These are phyloP conservation scores for Morus bassanus DNA, from an alignment of 2,797 vertebrate species.

Conservation along the genomic window DNA sequence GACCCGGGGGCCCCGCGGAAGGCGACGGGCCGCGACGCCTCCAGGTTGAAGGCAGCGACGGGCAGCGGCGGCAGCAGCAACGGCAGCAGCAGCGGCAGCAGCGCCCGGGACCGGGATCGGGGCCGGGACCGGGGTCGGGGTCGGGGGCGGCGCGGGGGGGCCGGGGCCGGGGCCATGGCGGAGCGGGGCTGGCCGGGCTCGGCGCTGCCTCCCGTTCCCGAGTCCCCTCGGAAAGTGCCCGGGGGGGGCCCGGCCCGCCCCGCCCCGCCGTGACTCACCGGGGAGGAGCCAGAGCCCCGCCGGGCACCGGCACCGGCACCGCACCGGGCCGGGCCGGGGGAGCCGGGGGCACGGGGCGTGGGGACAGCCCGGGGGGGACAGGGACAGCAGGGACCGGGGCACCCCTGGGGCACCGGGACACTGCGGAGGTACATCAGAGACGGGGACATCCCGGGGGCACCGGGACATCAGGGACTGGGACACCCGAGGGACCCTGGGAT, in stretches of 20 bases:
- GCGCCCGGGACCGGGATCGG: neutral
- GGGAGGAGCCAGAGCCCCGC: neutral
- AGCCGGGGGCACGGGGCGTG: neutral
- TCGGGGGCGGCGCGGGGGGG: neutral
- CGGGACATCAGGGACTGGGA: neutral
- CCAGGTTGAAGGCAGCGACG: neutral
- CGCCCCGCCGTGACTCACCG: conserved; percentile 3
- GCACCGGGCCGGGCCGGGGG: neutral
- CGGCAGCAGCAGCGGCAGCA: neutral
- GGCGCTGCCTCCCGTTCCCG: neutral
- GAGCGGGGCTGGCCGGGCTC: neutral
- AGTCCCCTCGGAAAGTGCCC: neutral
- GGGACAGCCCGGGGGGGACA: neutral
- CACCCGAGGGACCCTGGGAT: neutral
- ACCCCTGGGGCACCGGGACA: neutral
- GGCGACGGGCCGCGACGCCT: conserved; percentile 74
- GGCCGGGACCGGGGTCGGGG: no score
- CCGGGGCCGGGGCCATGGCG: neutral
- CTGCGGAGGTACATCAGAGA: no score
- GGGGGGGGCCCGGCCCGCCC: neutral
- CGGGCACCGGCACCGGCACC: neutral
- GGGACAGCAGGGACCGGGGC: neutral
- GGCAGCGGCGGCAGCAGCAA: neutral
- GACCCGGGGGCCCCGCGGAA: conserved; percentile 85
- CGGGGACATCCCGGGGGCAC: no score